Conservation (phyloP, 2,797 vertebrate genomes). For the Simalia tracyae region DNA sequence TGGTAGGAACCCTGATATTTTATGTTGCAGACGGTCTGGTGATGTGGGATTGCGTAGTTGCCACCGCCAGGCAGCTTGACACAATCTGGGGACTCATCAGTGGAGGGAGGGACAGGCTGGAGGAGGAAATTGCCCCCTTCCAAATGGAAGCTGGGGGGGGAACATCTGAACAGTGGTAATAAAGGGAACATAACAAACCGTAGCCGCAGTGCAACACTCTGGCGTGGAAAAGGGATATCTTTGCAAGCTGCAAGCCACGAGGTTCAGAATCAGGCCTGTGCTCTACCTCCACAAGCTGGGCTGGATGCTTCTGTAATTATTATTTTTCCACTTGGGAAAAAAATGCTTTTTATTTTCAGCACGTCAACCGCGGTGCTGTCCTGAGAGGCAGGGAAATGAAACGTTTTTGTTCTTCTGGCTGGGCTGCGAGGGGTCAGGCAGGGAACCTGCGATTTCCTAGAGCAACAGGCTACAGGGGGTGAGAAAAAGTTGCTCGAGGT, state of each 20-base stretch:
- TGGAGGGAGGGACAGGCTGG: neutral
- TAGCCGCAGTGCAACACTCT: neutral
- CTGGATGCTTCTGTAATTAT: no score
- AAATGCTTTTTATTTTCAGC: neutral
- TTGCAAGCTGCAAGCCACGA: neutral
- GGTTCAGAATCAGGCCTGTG: neutral
- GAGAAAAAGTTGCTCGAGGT: no score
- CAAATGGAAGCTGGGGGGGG: neutral
- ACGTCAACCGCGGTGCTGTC: neutral
- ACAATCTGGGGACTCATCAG: neutral
- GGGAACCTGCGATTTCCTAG: no score
- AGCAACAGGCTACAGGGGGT: no score
- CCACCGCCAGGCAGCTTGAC: neutral
- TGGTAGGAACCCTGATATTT: neutral
- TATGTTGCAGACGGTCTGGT: neutral
- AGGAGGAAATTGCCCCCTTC: conserved; percentile 4
- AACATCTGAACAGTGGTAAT: neutral
- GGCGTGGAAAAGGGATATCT: neutral
- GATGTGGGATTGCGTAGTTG: neutral
- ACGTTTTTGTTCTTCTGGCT: no score
- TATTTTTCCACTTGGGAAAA: neutral
- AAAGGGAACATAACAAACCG: neutral
- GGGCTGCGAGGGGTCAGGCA: no score
- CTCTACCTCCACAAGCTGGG: neutral
- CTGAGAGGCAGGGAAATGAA: neutral